Base-by-base conservation (phyloP, 2,113 vertebrate species). In the Syngnathus scovelli region DNA sequence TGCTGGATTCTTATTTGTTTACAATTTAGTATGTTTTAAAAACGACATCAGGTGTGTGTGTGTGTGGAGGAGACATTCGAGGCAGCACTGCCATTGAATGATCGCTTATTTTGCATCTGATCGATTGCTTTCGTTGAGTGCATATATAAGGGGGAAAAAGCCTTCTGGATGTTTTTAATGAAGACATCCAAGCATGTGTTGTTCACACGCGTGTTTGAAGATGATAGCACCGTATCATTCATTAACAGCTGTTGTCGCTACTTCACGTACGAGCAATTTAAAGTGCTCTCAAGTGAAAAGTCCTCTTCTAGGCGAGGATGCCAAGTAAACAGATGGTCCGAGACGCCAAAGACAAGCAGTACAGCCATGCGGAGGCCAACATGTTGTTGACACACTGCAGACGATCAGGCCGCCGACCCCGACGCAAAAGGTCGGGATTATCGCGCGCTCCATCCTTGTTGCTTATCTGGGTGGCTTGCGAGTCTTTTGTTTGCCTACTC, bases 391-490 rank as follows among this genome's bases (percentile, higher is more conserved):
- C 52, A 12, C 13, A 27, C 52, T 55, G 52, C 52, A 55, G 52
- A 9, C 21, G 5, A 27, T 27, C 52, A 55, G 21, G 10, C 52
- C 21, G 21, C 10, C 59, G 69, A 51, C 55, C 38, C 38, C 61
- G 80, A 61, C 69, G 73, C 70, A 70, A 78, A 55, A 71, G 67
- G 78, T 88, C 82, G 76, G 77, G 80, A 83, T 85, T 76, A 78
- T 79, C 76, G 84, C 61, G 79, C 76, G 79, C 80, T 81, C 75
- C 75, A 75, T 82, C 79, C 77, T 78, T 74, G 69, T 77, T 80
- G 66, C 67, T 84, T 79, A 83, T 83, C 85, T 83, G 78, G 82
- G 77, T 75, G 23, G 23, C 23, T 23, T 63, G 58, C 52, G 72
- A 79, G 78, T 66, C 48, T 71, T 55, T 12, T 86, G 80, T 87